Base-by-base conservation (phyloP, 2,888 invertebrate genomes). In the Calameuta idolon region DNA sequence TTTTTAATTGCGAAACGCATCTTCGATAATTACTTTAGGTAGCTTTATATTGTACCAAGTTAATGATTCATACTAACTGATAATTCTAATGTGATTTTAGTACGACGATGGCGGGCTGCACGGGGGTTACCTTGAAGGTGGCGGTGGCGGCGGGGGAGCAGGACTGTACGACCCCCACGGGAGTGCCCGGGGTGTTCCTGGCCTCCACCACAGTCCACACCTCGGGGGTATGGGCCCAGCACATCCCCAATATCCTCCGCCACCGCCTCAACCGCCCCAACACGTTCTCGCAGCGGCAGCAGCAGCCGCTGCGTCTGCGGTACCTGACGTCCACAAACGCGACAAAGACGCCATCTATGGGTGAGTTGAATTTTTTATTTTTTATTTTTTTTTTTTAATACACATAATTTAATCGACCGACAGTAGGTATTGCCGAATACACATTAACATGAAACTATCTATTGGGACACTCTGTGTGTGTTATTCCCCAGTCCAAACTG, bases 341-440 rank as follows among this genome's bases (percentile, higher is more conserved):
- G 98, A 98, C 94, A 98, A 98, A 94, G 98, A 98, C 94, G 98
- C 98, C 92, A 98, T 98, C 92, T 98, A 98, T 94, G 98, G 98
- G 98, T 98, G 95, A 97, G 97, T 95, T 86, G 15, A 71, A 33
- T 31, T 31, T 31, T 34, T 34, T 12, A 0, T 0, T 34, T 35
- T 11, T 0, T 11, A 33, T 11, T 2, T 3, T 69, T 69, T 11
- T 12, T n/a, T 31, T 12, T 23, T 55, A 23, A 55, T 9, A 55
- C 23, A 55, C 23, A 55, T 55, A 15, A 55, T 3, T 55, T 23
- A 55, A 55, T 55, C 55, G 23, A 5, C 2, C 55, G 2, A 15
- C 5, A 23, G 55, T 15, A 23, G 55, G 23, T 23, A 23, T 23
- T 23, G 23, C 15, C 15, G 9, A 23, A 23, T 9, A 55, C 23